These are phyloP conservation scores for Eurytoma californica DNA, from an alignment of 2,888 invertebrate genomes.

Conservation along the genomic window DNA sequence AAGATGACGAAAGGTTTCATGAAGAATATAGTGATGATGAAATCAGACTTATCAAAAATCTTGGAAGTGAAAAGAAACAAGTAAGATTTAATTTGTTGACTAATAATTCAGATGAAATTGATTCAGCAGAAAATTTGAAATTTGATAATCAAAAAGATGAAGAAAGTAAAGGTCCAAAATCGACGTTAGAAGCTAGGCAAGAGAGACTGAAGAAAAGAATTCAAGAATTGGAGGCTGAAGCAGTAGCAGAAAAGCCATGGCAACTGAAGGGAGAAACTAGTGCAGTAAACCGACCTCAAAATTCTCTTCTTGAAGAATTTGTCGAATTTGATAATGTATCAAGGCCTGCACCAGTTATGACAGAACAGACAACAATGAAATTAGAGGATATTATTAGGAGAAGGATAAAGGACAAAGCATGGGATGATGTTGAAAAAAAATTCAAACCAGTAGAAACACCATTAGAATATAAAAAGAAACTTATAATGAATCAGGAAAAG, in stretches of 20 bases:
- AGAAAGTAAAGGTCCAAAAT: conserved; percentile 70
- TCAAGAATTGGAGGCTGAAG: conserved; percentile 82
- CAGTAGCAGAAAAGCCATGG: conserved; percentile 92
- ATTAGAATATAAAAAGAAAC: conserved; percentile 89
- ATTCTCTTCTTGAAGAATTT: conserved; percentile 93
- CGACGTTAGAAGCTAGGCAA: conserved; percentile 86
- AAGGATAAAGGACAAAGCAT: conserved; percentile 93
- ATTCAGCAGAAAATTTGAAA: conserved; percentile 44
- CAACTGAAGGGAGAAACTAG: conserved; percentile 93
- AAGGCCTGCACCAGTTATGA: conserved; percentile 92
- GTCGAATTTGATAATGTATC: conserved; percentile 91
- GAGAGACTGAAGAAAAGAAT: conserved; percentile 83
- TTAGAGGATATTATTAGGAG: conserved; percentile 94
- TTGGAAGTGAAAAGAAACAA: conserved; percentile 56
- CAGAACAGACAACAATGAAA: conserved; percentile 90
- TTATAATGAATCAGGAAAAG: conserved; percentile 94
- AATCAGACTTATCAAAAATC: conserved; percentile 59
- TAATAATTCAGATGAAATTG: conserved; percentile 67
- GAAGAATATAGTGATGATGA: conserved; percentile 61
- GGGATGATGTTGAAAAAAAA: conserved; percentile 95
- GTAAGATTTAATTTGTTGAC: conserved; percentile 68
- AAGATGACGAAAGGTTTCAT: conserved; percentile 59
- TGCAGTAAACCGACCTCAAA: conserved; percentile 88
- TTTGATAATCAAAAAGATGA: conserved; percentile 46
- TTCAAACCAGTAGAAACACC: conserved; percentile 89